Base-by-base conservation (phyloP, 2,888 invertebrate species). In the Ectemnius continuus region DNA sequence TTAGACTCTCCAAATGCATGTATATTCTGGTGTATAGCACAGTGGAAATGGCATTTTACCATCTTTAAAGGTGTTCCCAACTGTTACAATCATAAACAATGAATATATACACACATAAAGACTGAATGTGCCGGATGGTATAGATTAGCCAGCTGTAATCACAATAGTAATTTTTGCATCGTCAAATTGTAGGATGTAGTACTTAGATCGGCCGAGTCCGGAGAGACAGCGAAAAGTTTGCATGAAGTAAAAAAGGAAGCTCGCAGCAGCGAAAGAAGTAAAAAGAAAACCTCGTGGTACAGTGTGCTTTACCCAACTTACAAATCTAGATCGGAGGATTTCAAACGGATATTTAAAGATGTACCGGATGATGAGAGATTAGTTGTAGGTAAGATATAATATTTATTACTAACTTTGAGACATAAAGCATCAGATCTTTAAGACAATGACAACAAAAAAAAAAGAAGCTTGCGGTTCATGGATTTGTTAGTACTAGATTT, bases 321-420 rank as follows among this genome's bases (percentile, higher is more conserved):
- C 91, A 98, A 98, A 92, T 97, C 97, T 75, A 94, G 97, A 83
- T 96, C 96, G 4, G 97, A 97, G 86, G 98, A 98, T 91, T 98
- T 98, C 91, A 97, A 96, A 89, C 93, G 96, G 88, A 94, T 97
- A 76, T 99, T 99, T 91, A 97, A 97, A 90, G 97, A 97, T 73
- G 94, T 98, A 79, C 98, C 98, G 0, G 94, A 95, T 75, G 97
- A 97, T 86, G 98, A 98, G 91, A 93, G 98, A 84, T 94, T 98
- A 81, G 95, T 98, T 90, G 98, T 98, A 84, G 98, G 98, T 98
- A 91, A 93, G 85, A 76, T 23, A 36, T 36, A 36, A 36, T 36
- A 36, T 36, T 36, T 36, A 36, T 36, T 36, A 36, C 36, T 36
- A 36, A 36, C 36, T 6, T 6, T 11, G 36, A 36, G 36, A 11